A percentile compares a stretch with the other conserved stretches of the same genome.
Evolutionary conservation across 2,113 vertebrate species (phyloP).

Genomic region (Aix galericulata): DNA sequence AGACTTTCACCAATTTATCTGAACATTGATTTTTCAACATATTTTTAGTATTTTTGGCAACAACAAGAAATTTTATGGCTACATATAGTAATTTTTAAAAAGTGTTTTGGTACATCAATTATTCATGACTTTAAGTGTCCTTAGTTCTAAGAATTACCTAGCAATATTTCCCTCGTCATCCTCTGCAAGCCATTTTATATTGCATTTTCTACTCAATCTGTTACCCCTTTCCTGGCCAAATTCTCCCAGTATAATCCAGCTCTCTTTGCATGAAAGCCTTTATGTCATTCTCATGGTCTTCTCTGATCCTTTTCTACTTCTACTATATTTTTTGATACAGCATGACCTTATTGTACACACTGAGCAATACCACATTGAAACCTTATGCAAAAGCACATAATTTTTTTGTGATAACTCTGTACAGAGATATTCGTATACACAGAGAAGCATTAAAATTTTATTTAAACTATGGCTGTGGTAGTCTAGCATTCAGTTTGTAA

Average conservation of each 20-base stretch:
- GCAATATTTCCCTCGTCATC: background rate
- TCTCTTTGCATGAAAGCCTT: background rate
- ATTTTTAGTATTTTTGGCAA: background rate
- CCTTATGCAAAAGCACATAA: background rate
- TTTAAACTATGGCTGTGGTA: background rate
- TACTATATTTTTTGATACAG: background rate
- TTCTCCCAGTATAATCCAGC: background rate
- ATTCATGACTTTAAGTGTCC: background rate
- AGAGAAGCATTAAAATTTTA: background rate
- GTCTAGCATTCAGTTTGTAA: background rate
- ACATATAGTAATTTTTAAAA: background rate
- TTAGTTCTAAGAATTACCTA: background rate
- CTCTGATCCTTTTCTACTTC: background rate
- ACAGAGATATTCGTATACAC: background rate
- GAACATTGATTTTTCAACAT: background rate
- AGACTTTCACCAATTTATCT: background rate
- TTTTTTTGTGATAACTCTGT: background rate
- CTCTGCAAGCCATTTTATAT: background rate
- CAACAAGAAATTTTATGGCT: background rate
- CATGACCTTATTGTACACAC: background rate
- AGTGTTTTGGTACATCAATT: background rate
- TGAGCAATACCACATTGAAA: background rate
- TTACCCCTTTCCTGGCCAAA: background rate
- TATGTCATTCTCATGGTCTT: background rate
- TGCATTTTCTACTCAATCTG: background rate